Conservation (phyloP, 2,888 invertebrate species). For the Shargacucullia verbasci region DNA sequence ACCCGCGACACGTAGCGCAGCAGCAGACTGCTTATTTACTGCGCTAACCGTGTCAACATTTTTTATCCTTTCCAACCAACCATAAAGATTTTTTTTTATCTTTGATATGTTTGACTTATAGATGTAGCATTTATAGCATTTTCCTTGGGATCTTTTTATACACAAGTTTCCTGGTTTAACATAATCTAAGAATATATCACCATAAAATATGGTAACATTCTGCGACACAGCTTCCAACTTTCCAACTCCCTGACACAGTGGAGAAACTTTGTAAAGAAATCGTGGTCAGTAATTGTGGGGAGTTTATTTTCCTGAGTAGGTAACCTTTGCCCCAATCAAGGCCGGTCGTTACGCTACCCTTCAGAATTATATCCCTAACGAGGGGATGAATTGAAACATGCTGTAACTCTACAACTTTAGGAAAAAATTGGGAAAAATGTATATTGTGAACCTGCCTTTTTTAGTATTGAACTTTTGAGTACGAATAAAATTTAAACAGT, state of each 20-base stretch:
- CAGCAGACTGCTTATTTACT: too few relatives aligned
- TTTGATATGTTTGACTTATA: too few relatives aligned
- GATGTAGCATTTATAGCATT: not conserved
- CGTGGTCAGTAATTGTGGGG: slow-evolving; percentile 23
- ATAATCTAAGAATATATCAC: slow-evolving; percentile 23
- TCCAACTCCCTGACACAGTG: slow-evolving; percentile 1
- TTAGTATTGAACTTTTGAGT: too few relatives aligned
- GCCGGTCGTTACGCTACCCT: slow-evolving; percentile 16
- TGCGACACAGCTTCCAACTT: slow-evolving; percentile 2
- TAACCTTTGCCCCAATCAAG: slow-evolving; percentile 21
- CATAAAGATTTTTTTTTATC: too few relatives aligned
- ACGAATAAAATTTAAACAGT: too few relatives aligned
- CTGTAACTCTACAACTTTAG: not conserved
- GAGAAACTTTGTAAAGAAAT: slow-evolving; percentile 17
- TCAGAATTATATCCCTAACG: slow-evolving; percentile 8
- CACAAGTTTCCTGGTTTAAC: slow-evolving; percentile 11
- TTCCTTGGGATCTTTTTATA: not conserved
- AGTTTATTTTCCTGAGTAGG: slow-evolving; percentile 28
- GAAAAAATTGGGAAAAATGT: not conserved
- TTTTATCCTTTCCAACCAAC: too few relatives aligned
- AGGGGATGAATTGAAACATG: slow-evolving; percentile 6
- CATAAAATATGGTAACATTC: slow-evolving; percentile 21
- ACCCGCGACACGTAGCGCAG: too few relatives aligned
- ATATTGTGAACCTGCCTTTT: not conserved
- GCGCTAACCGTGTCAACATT: too few relatives aligned